A percentile compares a stretch with the other conserved stretches of the same genome.
phyloP scores from a whole-genome alignment of 2,888 invertebrate species.

The Drosophila prolongata region DNA sequence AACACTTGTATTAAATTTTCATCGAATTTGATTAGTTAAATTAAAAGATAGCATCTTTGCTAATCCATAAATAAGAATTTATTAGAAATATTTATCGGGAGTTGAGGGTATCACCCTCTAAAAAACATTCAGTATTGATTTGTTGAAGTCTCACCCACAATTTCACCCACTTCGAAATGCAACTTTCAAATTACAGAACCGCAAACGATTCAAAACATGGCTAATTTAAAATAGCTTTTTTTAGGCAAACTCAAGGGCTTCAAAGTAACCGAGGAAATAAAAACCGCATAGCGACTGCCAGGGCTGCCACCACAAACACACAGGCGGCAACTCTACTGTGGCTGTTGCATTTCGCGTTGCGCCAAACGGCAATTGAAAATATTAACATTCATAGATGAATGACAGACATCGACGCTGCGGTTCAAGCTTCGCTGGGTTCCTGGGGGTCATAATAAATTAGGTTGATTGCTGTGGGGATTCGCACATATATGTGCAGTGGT shows the following conservation, averaged over 20 bases:
- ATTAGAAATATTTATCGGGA: no score
- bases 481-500: conserved; percentile 25
- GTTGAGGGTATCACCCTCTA: no score
- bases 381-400: conserved; percentile 67
- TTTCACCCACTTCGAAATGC: neutral
- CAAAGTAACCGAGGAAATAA: conserved; percentile 38
- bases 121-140: neutral
- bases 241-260: conserved; percentile 22
- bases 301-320: conserved; percentile 15
- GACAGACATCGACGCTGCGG: conserved; percentile 34
- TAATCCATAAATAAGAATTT: no score
- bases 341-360: conserved; percentile 26
- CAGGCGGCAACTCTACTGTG: conserved; percentile 13
- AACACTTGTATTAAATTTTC: no score
- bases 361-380: conserved; percentile 56
- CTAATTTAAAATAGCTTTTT: conserved; percentile 26
- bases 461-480: conserved; percentile 71
- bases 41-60: no score
- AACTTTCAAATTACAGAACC: conserved; percentile 7
- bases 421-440: conserved; percentile 8
- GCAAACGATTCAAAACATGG: conserved; percentile 22
- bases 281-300: conserved; percentile 37
- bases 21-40: no score
- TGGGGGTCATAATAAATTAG: conserved; percentile 69
- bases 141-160: neutral